Percentiles rank a stretch among this genome's conserved stretches.
Evolutionary conservation across 2,113 vertebrate genomes (phyloP).

Genomic region (Coptodon rendalli): DNA sequence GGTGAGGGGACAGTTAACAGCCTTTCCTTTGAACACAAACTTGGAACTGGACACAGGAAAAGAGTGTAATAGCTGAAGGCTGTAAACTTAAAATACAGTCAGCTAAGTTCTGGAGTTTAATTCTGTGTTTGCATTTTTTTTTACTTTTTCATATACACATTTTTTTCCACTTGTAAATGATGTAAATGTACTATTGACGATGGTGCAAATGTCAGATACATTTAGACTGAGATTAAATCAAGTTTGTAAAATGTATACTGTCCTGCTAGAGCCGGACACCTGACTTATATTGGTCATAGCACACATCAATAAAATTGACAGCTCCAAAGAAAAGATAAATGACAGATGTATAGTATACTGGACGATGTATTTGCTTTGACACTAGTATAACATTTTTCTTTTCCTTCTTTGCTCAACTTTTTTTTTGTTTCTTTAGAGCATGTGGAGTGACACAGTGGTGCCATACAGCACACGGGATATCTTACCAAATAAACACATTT

Average conservation of each 20-base stretch:
- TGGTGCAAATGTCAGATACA: neutral
- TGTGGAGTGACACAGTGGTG: neutral
- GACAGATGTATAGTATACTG: neutral
- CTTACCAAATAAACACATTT: neutral
- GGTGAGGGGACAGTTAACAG: neutral
- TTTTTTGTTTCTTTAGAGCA: neutral
- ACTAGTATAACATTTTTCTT: neutral
- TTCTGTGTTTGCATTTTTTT: neutral
- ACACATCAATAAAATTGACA: neutral
- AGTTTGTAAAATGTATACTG: neutral
- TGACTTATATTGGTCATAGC: neutral
- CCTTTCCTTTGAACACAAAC: neutral
- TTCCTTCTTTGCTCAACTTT: neutral
- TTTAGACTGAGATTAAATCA: neutral
- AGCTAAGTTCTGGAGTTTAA: neutral
- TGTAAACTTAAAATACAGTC: neutral
- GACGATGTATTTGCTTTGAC: slow-evolving; percentile 13
- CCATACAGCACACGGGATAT: neutral
- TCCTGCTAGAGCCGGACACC: neutral
- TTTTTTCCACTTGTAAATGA: neutral
- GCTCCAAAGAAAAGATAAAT: neutral
- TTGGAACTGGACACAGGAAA: neutral
- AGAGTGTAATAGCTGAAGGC: neutral
- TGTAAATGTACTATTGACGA: neutral
- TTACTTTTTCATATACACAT: neutral